Percentiles rank a stretch among this genome's conserved stretches.
Evolutionary conservation across 64 coral and sea anemone genomes (phyloP).

Genomic region (Platygyra sinensis): DNA sequence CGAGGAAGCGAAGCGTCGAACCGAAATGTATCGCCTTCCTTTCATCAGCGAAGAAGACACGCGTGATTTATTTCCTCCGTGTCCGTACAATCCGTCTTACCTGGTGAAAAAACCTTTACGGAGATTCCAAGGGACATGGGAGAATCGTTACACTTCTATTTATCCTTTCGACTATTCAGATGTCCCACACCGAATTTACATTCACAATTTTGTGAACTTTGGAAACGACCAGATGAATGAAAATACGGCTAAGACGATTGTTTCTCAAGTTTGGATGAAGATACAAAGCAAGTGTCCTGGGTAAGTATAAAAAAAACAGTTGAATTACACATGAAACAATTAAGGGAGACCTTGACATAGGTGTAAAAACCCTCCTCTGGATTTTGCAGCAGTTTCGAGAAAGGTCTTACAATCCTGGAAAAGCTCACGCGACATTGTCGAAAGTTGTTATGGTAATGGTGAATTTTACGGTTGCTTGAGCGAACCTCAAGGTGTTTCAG

Average conservation of each 20-base stretch:
- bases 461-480: too few relatives aligned
- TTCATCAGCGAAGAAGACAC: slow-evolving; percentile 52
- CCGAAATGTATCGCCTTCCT: slow-evolving; percentile 35
- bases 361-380: too few relatives aligned
- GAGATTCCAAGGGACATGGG: slow-evolving; percentile 40
- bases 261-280: slow-evolving; percentile 24
- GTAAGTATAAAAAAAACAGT: neutral
- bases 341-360: too few relatives aligned
- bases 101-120: slow-evolving; percentile 18
- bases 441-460: too few relatives aligned
- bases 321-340: too few relatives aligned
- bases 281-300: slow-evolving; percentile 25
- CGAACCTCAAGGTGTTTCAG: too few relatives aligned
- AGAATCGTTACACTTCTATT: slow-evolving; percentile 38
- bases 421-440: too few relatives aligned
- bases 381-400: too few relatives aligned
- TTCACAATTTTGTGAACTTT: slow-evolving; percentile 34
- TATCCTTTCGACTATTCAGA: slow-evolving; percentile 46
- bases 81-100: slow-evolving; percentile 53
- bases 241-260: slow-evolving; percentile 13
- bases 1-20: neutral
- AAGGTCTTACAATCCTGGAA: too few relatives aligned
- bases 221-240: slow-evolving; percentile 63
- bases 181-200: neutral
- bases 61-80: slow-evolving; percentile 43